Base-by-base conservation (phyloP, 64 coral and sea anemone genomes). In the Pachyseris speciosa region DNA sequence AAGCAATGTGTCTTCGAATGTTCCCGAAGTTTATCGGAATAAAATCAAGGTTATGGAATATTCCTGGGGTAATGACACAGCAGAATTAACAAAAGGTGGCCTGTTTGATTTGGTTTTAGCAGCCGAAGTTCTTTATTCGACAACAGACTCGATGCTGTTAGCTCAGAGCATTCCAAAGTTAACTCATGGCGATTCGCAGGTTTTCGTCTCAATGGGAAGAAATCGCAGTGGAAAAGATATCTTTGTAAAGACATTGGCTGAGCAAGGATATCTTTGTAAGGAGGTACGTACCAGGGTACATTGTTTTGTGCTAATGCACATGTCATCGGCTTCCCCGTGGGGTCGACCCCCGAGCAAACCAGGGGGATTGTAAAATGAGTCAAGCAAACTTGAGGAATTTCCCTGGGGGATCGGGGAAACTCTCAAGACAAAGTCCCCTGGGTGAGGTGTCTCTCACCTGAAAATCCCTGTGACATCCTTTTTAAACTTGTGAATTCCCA, bases 181-280 rank as follows among this genome's bases (percentile, higher is more conserved):
- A 32, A 41, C 87, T 26, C 78, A 92, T 48, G n/a, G 74, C 13
- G 19, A 67, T n/a, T 89, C 89, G 11, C 38, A 58, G 19, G 65
- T 98, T 28, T 98, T 95, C 73, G 67, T 98, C 13, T 98, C 96
- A 16, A 81, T 95, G 93, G 96, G 96, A 58, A 98, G 96, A 55
- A 98, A 98, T 83, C 89, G 93, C 26, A 72, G 85, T 15, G 96
- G 96, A 63, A 85, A 98, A 92, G 32, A 83, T 17, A 73, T 64
- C 22, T 98, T 98, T 87, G 74, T 87, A 0, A 83, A 81, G 25
- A 52, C 65, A 47, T 77, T 98, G 89, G 78, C 65, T 25, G 61
- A 86, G n/a, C 70, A 95, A 83, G 96, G 89, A 39, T 98, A 84
- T 80, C 44, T 49, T 12, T 65, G 91, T 7, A 33, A 83, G 72